These are phyloP conservation scores for Pantherophis vulpinus DNA, from an alignment of 2,797 vertebrate species.

Conservation along the genomic window DNA sequence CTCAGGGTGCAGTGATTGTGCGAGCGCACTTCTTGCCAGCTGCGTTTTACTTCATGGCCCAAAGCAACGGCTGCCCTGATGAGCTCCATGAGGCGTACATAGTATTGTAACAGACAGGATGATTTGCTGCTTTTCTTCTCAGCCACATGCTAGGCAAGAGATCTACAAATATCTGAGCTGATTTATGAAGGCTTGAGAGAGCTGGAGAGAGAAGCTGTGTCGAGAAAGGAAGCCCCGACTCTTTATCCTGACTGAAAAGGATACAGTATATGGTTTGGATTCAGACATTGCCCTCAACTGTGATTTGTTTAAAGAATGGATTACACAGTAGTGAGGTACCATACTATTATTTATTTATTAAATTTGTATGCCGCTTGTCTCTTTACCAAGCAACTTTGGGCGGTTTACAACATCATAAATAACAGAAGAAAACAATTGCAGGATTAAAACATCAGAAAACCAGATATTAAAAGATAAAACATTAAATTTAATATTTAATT, in stretches of 20 bases:
- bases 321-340: neutral
- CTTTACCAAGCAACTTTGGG: neutral
- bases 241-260: neutral
- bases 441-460: neutral
- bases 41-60: neutral
- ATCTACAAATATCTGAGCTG: accelerated
- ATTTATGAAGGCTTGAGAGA: neutral
- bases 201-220: neutral
- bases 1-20: neutral
- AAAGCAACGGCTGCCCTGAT: neutral
- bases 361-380: neutral
- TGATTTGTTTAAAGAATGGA: neutral
- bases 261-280: neutral
- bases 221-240: neutral
- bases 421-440: neutral
- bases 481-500: neutral
- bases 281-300: neutral
- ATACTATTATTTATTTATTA: neutral
- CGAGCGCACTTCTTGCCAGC: neutral
- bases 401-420: neutral
- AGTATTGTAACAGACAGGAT: neutral
- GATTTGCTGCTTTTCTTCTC: neutral
- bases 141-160: neutral
- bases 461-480: neutral
- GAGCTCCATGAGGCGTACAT: neutral